Evolutionary conservation across 2,797 vertebrate species (phyloP), one percentile per base, ranked within the genome.

Genomic region (Melanotaenia parkinsoni): DNA sequence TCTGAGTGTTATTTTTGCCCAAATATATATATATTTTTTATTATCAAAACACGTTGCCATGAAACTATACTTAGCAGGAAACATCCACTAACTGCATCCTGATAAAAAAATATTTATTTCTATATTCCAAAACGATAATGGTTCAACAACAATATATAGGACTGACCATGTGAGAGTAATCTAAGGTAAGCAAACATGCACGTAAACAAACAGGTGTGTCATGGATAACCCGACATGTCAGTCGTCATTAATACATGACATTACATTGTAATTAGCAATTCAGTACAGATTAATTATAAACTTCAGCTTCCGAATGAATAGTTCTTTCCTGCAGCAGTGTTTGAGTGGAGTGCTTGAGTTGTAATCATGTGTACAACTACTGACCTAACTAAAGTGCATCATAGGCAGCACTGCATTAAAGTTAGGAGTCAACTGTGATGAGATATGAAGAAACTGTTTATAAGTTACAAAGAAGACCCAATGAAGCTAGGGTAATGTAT

Each of bases 401-500:
- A 28, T 1, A n/a, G 16, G n/a, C 37, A 14, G 60, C 4, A 22
- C 63, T 51, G 24, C 30, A 57, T 4, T 20, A 22, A 58, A 24
- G 12, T 20, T 51, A 26, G 20, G 30, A 47, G 47, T 47, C 1
- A 54, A 13, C 43, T 9, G 11, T 9, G 33, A 32, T 18, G 1
- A 20, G 3, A 45, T 0, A 50, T n/a, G n/a, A 47, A 30, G 0
- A n/a, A 64, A 22, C 26, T 1, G 20, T 53, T 51, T 20, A 67
- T 59, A 32, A 47, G 10, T 1, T 10, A 6, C 13, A 24, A 32
- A 1, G 12, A 11, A 58, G 14, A 28, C 4, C 0, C 1, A 61
- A 10, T 22, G 32, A 53, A 80, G 77, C 79, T 56, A 3, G 33
- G 32, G 56, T 40, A 64, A 20, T 3, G 0, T 67, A 33, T 22